A percentile compares a stretch with the other conserved stretches of the same genome.
Evolutionary conservation across 2,113 vertebrate genomes (phyloP).

Genomic region (Cheilinus undulatus): DNA sequence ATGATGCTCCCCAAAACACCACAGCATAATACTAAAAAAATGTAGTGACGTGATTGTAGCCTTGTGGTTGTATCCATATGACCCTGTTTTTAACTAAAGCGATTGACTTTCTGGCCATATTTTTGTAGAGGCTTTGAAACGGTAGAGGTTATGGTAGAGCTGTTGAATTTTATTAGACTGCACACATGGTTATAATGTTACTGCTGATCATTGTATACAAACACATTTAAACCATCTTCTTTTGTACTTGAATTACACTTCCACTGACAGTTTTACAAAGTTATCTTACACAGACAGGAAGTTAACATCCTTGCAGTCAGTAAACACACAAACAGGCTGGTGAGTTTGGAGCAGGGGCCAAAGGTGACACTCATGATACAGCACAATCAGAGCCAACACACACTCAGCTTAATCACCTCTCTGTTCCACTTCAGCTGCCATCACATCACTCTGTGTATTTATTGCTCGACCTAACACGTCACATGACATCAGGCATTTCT

Average conservation of each 20-base stretch:
- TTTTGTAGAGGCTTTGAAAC: too few relatives aligned
- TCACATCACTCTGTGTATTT: constrained; percentile 82
- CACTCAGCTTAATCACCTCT: constrained; percentile 39
- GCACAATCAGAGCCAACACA: constrained; percentile 10
- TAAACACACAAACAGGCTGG: constrained; percentile 22
- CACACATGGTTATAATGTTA: too few relatives aligned
- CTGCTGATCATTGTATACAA: too few relatives aligned
- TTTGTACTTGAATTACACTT: background rate
- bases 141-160: too few relatives aligned
- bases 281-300: constrained; percentile 5
- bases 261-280: constrained; percentile 9
- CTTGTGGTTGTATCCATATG: too few relatives aligned
- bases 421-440: constrained; percentile 58
- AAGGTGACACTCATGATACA: constrained; percentile 62
- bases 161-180: too few relatives aligned
- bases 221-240: background rate
- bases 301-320: background rate
- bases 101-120: too few relatives aligned
- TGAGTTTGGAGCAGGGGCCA: constrained; percentile 46
- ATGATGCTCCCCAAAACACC: too few relatives aligned
- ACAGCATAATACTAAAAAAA: too few relatives aligned
- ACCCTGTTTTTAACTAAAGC: too few relatives aligned
- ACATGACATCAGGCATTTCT: constrained; percentile 89
- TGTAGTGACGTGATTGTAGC: too few relatives aligned
- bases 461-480: constrained; percentile 81